A percentile compares a stretch with the other conserved stretches of the same genome.
These are phyloP conservation scores for Boulengeromyrus knoepffleri DNA, from an alignment of 2,113 vertebrate species.

Conservation along the genomic window DNA sequence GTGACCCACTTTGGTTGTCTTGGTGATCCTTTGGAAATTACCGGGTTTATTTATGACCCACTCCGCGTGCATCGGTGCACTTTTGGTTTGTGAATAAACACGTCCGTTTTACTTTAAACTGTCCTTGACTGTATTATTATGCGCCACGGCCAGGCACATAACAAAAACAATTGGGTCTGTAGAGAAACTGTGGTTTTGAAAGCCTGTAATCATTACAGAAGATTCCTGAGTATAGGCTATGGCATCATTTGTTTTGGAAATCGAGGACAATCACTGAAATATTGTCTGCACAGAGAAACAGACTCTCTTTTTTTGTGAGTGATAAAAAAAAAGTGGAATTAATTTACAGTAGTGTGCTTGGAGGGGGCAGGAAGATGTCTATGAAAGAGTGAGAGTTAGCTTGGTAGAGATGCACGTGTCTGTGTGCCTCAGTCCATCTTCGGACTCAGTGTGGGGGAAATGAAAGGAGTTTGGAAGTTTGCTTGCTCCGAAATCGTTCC, in stretches of 20 bases:
- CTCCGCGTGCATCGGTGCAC: background rate
- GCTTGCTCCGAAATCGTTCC: conserved; percentile 11
- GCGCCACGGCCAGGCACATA: background rate
- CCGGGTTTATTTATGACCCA: background rate
- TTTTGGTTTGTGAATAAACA: background rate
- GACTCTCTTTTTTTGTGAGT: background rate
- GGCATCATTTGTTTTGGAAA: background rate
- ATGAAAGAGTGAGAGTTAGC: background rate
- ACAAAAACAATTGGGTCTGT: background rate
- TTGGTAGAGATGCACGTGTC: background rate
- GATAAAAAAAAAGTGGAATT: background rate
- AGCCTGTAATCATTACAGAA: background rate
- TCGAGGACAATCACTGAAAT: background rate
- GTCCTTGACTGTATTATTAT: background rate
- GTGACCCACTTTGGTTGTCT: background rate
- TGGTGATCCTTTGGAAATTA: background rate
- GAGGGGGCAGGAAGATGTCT: background rate
- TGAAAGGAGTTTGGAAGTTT: conserved; percentile 10
- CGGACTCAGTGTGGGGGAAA: background rate
- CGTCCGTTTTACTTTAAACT: background rate
- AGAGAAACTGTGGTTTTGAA: background rate
- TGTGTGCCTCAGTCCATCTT: background rate
- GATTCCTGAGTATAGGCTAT: background rate
- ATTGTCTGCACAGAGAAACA: background rate
- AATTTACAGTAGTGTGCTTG: background rate